Evolutionary conservation across 1,140 invertebrate species (phyloP).

Genomic region (Euglossa dilemma): DNA sequence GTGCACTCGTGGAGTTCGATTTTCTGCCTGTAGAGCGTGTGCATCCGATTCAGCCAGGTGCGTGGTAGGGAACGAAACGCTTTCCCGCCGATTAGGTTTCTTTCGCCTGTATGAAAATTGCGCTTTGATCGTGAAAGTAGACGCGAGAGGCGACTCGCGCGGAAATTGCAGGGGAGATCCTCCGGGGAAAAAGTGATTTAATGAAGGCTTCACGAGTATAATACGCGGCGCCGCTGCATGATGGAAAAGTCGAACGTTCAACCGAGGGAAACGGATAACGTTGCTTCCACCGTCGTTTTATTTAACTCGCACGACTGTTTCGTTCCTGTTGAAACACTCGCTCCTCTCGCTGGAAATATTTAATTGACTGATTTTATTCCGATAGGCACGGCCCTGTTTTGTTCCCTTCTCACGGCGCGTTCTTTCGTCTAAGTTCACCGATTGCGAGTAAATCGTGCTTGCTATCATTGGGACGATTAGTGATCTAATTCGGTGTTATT

Average conservation of each 20-base stretch:
- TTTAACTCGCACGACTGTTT: background rate
- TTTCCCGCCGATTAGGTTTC: conserved; percentile 34
- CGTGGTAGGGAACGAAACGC: conserved; percentile 16
- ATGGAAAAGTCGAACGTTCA: conserved; percentile 16
- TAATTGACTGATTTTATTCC: too few species aligned
- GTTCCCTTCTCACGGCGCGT: too few species aligned
- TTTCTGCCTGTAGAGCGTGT: background rate
- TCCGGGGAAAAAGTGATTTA: conserved; percentile 20
- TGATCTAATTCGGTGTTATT: too few species aligned
- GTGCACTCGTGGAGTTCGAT: background rate
- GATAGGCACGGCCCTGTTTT: too few species aligned
- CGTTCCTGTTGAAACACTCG: too few species aligned
- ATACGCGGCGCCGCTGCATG: background rate
- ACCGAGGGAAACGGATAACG: background rate
- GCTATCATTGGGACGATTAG: too few species aligned
- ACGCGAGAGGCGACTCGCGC: conserved; percentile 14
- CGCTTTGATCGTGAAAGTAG: conserved; percentile 26
- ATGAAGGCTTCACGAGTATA: background rate
- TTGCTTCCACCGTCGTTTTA: background rate
- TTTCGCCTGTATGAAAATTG: conserved; percentile 29
- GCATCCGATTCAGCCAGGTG: background rate
- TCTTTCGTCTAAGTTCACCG: too few species aligned
- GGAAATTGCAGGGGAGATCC: conserved; percentile 30
- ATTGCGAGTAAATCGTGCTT: too few species aligned
- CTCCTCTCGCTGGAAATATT: too few species aligned